Base-by-base conservation (phyloP, 2,113 vertebrate species). In the Apistogramma diplotaenia region DNA sequence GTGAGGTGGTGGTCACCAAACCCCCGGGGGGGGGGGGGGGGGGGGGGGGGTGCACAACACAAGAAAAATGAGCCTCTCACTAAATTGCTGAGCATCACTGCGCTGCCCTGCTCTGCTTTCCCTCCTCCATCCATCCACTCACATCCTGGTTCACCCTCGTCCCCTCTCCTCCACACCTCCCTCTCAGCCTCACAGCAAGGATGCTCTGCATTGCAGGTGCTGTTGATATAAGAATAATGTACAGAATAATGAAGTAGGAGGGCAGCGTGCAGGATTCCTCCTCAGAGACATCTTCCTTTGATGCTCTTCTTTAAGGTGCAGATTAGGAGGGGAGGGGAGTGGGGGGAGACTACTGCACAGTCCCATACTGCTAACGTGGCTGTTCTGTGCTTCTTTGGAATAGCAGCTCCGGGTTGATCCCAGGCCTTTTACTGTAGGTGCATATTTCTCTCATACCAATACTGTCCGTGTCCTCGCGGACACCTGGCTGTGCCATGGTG, bases 211-310 rank as follows among this genome's bases (percentile, higher is more conserved):
- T 73, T 94, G 93, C 89, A 93, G 90, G 89, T 89, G 67, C 78
- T 89, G 90, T 86, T 89, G 81, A 74, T 82, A 9, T 74, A 91
- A 92, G 93, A 93, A 94, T 94, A 91, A 94, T 94, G 89, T 75
- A 92, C 90, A 31, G 58, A 55, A 33, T 40, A 81, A 60, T 65
- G 67, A 29, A 23, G 74, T 49, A 54, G 15, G 46, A 57, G 7
- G 23, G 72, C 10, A 23, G 33, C 25, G 78, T 35, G 53, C 46
- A 81, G 72, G 55, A 61, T 73, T 43, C 56, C 46, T 82, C 88
- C 78, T 60, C 29, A n/a, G 78, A 78, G 86, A 37, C 67, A 9
- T n/a, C 37, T 78, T 79, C 21, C 55, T 59, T 43, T 59, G 74
- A 86, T 79, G 60, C 18, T 54, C 15, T 27, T 59, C 67, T 78